Evolutionary conservation across 2,888 invertebrate genomes (phyloP), one percentile per base, ranked within the genome.

Genomic region (Gastrophysa polygoni): DNA sequence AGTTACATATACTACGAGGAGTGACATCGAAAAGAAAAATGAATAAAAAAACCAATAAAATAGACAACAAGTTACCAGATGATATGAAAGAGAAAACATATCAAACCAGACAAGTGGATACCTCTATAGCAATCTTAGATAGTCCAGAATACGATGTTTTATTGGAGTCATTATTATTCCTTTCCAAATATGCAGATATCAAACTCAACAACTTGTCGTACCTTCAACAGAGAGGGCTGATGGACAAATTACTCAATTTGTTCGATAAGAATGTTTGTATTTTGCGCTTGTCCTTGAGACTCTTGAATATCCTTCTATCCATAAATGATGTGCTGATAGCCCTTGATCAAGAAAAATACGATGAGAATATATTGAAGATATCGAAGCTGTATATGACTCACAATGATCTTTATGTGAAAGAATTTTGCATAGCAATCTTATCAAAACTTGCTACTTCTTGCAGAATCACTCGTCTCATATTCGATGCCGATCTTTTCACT

Each of bases 151-250:
- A 68, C 44, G 71, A 71, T 49, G 63, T 78, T 6, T 74, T 77
- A 4, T 57, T 75, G 11, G 78, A 78, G 68, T 64, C 76, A 1
- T 67, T 77, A 44, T 61, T 76, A 38, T 77, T 76, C 59, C 52
- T 77, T 32, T 77, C 76, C 4, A 76, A 76, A 69, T 77, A 76
- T 64, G 74, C 73, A 0, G 75, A 77, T 63, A 64, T 73, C 17
- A 68, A 73, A 28, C 61, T 66, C 17, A 73, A 73, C 49, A 76
- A 77, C 57, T 57, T 75, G 46, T 66, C 63, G 21, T 69, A 66
- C 54, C 61, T 77, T 3, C 71, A 74, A 20, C 68, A 70, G 43
- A 69, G 60, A 29, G 75, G 74, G 16, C 54, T 76, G n/a, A 49
- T 77, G 38, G 61, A 67, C 20, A 75, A 74, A 59, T 61, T 77